Evolutionary conservation across 2,797 vertebrate species (phyloP), one percentile per base, ranked within the genome.

Genomic region (Sylvilagus floridanus): DNA sequence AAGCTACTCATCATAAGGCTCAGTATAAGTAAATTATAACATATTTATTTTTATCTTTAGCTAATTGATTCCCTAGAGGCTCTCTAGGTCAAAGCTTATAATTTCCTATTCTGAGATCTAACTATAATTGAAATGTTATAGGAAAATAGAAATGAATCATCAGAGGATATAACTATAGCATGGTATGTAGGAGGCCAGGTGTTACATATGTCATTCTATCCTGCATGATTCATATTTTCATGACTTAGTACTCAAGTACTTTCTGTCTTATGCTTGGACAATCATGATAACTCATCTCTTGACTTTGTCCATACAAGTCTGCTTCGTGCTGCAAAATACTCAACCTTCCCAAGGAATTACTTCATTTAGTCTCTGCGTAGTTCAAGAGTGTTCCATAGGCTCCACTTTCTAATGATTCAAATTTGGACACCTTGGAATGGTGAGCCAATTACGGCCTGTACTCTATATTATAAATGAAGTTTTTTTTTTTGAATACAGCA

Each of bases 31-130:
- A 96, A 97, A 87, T 84, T 93, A 90, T 85, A 97, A 88, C 5
- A 54, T 75, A 63, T 95, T 83, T 82, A 84, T 91, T 94, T 95
- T 88, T 94, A 78, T 77, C 78, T 76, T 92, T 81, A 71, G 89
- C 90, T 97, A 98, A 97, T 97, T 96, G 95, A 75, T 90, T 97
- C 90, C 96, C 84, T 1, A 6, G 95, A 96, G 93, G 17, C 90
- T 96, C 47, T 93, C 71, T 95, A 54, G 32, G 90, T 96, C 93
- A 96, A 68, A 93, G 32, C 50, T 87, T 95, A 90, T 85, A 88
- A 66, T 96, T 79, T 90, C 2, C 30, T 54, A 69, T 63, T 66
- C 2, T 73, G 76, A 89, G 60, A 77, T 84, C 32, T 16, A 82
- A 5, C 52, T 66, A 30, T 54, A 17, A 84, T 69, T 84, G 13